Conservation (phyloP, 2,888 invertebrate species). For the Sturmia bella region DNA sequence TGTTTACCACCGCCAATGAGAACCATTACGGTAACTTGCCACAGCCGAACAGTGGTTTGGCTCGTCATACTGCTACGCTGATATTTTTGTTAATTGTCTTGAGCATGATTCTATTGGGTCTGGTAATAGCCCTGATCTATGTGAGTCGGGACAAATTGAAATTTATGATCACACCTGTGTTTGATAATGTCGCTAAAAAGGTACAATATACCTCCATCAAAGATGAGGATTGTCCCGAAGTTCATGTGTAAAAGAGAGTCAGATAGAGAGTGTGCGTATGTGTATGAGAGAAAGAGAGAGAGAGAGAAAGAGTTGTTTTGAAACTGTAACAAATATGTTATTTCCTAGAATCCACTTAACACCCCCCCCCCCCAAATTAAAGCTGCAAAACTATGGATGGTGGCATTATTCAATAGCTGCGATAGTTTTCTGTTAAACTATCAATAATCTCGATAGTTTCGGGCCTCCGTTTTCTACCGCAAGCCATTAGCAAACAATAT, state of each 20-base stretch:
- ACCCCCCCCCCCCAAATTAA: background rate
- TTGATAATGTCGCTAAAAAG: constrained; percentile 86
- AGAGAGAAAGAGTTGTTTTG: no score
- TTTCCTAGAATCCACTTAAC: constrained; percentile 31
- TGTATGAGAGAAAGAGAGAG: no score
- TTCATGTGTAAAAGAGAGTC: constrained; percentile 80
- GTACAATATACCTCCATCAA: constrained; percentile 89
- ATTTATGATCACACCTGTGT: constrained; percentile 84
- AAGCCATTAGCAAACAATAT: no score
- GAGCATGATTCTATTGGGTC: constrained; percentile 83
- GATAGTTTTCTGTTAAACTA: no score
- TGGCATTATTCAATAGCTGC: no score
- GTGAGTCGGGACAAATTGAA: constrained; percentile 85
- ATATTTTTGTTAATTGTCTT: constrained; percentile 83
- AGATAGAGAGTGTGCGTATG: background rate
- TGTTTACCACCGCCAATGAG: constrained; percentile 75
- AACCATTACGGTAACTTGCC: constrained; percentile 73
- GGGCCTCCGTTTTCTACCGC: no score
- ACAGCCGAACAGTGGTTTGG: constrained; percentile 64
- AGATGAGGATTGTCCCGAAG: constrained; percentile 83
- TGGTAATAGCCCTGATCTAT: constrained; percentile 85
- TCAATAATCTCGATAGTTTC: no score
- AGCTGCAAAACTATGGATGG: no score
- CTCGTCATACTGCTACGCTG: constrained; percentile 80
- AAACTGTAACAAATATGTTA: background rate